Base-by-base conservation (phyloP, 2,113 vertebrate genomes). In the Phylloscopus trochilus region DNA sequence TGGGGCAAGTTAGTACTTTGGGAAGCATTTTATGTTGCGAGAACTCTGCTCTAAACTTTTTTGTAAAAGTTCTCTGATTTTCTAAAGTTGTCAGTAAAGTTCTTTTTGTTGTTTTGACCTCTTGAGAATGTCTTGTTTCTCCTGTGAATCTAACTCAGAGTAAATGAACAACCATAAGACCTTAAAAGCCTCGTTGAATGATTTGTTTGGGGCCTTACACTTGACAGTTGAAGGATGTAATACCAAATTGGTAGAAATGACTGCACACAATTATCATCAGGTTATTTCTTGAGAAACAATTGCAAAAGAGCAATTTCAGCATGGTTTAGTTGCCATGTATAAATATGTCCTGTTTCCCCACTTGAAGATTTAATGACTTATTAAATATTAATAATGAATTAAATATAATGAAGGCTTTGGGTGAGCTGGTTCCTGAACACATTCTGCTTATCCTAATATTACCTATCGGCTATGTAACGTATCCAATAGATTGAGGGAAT, bases 401-500 rank as follows among this genome's bases (percentile, higher is more conserved):
- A n/a, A n/a, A n/a, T n/a, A n/a, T n/a, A n/a, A n/a, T n/a, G n/a
- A 14, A 51, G 4, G 4, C 10, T 87, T 76, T 93, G 58, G 3
- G 6, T 80, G 39, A n/a, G 7, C 30, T 82, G 24, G 10, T 64
- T 24, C 15, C 37, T 47, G 18, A 74, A 28, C 13, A 60, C 7
- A 20, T 13, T 26, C 13, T 0, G 0, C 17, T 21, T 79, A 14
- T 67, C 12, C 13, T 55, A 72, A 73, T 55, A 76, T 76, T 55
- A 35, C 15, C 5, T 63, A 5, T 73, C 11, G n/a, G 4, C 33
- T 64, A 8, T 20, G 5, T 52, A 66, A 70, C 0, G 0, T 44
- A 78, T 35, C 5, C 41, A 53, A 10, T 41, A 31, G 11, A 53
- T 67, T 75, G 13, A 60, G 15, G 7, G 3, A 9, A 58, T 52